Evolutionary conservation across 1,140 invertebrate species (phyloP).

Genomic region (Spodoptera litura): DNA sequence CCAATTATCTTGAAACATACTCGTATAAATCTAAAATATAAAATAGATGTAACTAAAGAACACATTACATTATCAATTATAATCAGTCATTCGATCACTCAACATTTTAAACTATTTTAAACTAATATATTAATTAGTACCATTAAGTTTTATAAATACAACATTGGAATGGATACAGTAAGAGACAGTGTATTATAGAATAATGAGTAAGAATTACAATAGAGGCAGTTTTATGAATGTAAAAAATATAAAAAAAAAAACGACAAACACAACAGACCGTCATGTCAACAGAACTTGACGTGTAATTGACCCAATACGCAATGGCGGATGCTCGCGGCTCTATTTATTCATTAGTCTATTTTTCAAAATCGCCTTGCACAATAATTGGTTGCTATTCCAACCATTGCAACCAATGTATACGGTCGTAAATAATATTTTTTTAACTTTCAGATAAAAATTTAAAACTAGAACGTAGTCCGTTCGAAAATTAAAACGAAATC

Average conservation of each 20-base stretch:
- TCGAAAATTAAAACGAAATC: slow-evolving; percentile 3
- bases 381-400: too few relatives aligned
- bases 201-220: slow-evolving; percentile 7
- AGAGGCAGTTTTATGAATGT: not conserved
- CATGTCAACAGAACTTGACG: not conserved
- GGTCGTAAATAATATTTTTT: not conserved
- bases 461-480: slow-evolving; percentile 1
- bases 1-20: slow-evolving; percentile 31
- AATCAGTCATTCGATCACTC: slow-evolving; percentile 40
- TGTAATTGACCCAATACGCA: not conserved
- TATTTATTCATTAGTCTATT: not conserved
- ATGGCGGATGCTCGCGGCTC: not conserved
- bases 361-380: not conserved
- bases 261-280: not conserved
- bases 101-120: slow-evolving; percentile 13
- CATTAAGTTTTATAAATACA: slow-evolving; percentile 14
- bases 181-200: not conserved
- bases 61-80: slow-evolving; percentile 34
- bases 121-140: slow-evolving; percentile 13
- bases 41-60: slow-evolving; percentile 34
- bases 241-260: not conserved
- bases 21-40: slow-evolving; percentile 16
- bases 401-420: too few relatives aligned
- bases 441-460: slow-evolving; percentile 5
- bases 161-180: slow-evolving; percentile 12